Conservation (phyloP, 2,797 vertebrate species). For the Anguilla megastoma region DNA sequence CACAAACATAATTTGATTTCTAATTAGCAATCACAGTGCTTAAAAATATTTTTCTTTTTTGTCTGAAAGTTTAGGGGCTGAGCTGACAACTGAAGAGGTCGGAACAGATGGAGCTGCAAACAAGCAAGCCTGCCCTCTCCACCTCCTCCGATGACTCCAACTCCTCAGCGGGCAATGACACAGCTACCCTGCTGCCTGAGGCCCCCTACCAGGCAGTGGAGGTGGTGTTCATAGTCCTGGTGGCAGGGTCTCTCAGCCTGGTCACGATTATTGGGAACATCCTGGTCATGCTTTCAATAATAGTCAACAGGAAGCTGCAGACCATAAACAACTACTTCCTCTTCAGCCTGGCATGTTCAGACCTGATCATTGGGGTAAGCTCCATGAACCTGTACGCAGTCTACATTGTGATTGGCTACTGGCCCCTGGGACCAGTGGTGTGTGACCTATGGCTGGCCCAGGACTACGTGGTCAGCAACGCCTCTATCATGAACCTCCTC, state of each 20-base stretch:
- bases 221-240: slow-evolving; percentile 95
- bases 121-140: slow-evolving; percentile 82
- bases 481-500: slow-evolving; percentile 98
- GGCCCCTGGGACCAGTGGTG: slow-evolving; percentile 95
- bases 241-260: slow-evolving; percentile 94
- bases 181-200: slow-evolving; percentile 64
- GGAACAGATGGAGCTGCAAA: slow-evolving; percentile 76
- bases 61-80: slow-evolving; percentile 47
- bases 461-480: slow-evolving; percentile 97
- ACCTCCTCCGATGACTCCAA: slow-evolving; percentile 77
- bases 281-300: slow-evolving; percentile 98
- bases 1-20: background rate
- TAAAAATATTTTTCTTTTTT: slow-evolving; percentile 38
- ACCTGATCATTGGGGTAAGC: slow-evolving; percentile 97
- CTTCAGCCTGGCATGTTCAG: slow-evolving; percentile 96
- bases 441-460: slow-evolving; percentile 96
- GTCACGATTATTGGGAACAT: slow-evolving; percentile 98
- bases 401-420: slow-evolving; percentile 98
- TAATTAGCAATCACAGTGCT: background rate
- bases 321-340: slow-evolving; percentile 99
- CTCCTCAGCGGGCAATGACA: slow-evolving; percentile 81
- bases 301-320: slow-evolving; percentile 96
- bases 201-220: slow-evolving; percentile 95
- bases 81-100: slow-evolving; percentile 64
- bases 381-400: slow-evolving; percentile 99